phyloP scores from a whole-genome alignment of 2,797 vertebrate genomes.

The Arnoldichthys spilopterus region DNA sequence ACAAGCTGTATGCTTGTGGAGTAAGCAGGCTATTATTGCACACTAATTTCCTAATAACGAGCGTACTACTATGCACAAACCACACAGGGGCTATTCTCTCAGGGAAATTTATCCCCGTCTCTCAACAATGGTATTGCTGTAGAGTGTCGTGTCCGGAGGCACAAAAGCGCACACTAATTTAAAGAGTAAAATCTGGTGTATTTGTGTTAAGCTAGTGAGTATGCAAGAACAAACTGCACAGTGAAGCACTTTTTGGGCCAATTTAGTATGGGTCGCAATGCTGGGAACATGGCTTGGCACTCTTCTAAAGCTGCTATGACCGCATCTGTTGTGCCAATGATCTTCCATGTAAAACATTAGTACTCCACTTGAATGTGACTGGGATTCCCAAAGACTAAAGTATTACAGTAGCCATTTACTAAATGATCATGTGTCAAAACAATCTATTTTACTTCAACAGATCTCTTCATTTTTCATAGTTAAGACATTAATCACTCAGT shows the following conservation, averaged over 20 bases:
- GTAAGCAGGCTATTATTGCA: slow-evolving; percentile 61
- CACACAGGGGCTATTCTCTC: slow-evolving; percentile 66
- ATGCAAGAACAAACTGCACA: slow-evolving; percentile 60
- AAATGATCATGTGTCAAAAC: background rate
- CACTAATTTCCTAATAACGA: slow-evolving; percentile 72
- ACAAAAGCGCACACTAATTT: slow-evolving; percentile 58
- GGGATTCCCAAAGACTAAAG: background rate
- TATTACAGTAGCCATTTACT: background rate
- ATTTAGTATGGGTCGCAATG: slow-evolving; percentile 56
- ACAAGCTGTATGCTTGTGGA: slow-evolving; percentile 65
- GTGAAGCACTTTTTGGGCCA: slow-evolving; percentile 61
- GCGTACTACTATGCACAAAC: slow-evolving; percentile 58
- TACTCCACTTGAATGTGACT: no score
- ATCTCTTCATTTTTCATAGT: background rate
- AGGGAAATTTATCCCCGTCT: slow-evolving; percentile 42
- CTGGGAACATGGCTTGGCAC: slow-evolving; percentile 21
- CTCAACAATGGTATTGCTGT: slow-evolving; percentile 62
- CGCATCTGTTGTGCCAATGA: background rate
- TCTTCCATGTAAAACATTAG: background rate
- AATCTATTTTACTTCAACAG: background rate
- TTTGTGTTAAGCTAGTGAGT: slow-evolving; percentile 53
- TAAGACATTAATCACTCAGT: background rate
- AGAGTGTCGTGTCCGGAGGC: slow-evolving; percentile 59
- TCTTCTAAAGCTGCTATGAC: slow-evolving; percentile 18
- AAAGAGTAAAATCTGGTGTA: slow-evolving; percentile 53